A percentile compares a stretch with the other conserved stretches of the same genome.
Conservation (phyloP, 2,797 vertebrate species). For the Enteromius treurensis region DNA sequence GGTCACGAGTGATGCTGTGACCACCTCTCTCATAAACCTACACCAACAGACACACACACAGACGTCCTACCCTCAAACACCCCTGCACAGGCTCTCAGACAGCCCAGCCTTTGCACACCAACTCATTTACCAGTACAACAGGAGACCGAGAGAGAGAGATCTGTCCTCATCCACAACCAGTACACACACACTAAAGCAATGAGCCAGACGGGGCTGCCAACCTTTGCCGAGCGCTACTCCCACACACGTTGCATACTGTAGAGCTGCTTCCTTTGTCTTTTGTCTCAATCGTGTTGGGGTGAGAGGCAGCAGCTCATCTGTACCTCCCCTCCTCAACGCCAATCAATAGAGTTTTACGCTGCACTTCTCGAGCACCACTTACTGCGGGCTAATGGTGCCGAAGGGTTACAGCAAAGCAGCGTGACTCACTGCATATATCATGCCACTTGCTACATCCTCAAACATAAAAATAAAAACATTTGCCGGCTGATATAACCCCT, state of each 20-base stretch:
- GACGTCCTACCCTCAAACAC: constrained; percentile 29
- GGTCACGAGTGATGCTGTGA: neutral
- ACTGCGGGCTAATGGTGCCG: constrained; percentile 73
- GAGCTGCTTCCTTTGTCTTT: constrained; percentile 33
- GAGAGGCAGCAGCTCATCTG: constrained; percentile 46
- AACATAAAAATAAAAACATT: constrained; percentile 13
- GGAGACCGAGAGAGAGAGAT: constrained; percentile 26
- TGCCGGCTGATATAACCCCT: neutral
- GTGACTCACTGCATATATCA: constrained; percentile 55
- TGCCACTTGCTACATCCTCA: constrained; percentile 20
- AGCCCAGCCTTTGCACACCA: constrained; percentile 16
- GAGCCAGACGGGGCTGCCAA: constrained; percentile 51
- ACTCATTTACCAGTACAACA: constrained; percentile 32
- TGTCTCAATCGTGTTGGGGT: constrained; percentile 34
- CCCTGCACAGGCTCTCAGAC: neutral
- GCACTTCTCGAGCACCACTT: constrained; percentile 60
- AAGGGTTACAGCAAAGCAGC: constrained; percentile 58
- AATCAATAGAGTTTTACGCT: constrained; percentile 65
- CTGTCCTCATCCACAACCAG: constrained; percentile 39
- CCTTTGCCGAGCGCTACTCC: constrained; percentile 37
- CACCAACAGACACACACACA: constrained; percentile 20
- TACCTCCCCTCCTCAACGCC: constrained; percentile 44
- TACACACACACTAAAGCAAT: constrained; percentile 28
- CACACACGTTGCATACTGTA: constrained; percentile 38
- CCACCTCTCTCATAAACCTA: neutral